phyloP scores from a whole-genome alignment of 2,888 invertebrate genomes.

The Acanthopleura granulata region DNA sequence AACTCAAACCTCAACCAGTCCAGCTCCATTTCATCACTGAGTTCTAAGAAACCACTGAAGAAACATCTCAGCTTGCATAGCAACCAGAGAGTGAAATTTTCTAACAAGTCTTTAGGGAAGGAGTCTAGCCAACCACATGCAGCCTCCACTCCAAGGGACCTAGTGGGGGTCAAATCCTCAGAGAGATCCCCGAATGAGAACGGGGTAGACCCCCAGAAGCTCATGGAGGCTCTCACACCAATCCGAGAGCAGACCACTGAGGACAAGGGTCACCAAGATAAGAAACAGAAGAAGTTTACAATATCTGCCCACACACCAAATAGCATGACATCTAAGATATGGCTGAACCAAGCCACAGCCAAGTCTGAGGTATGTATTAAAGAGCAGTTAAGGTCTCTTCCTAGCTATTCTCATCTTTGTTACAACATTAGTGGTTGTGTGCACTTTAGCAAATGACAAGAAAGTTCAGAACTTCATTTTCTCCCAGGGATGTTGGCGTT shows the following conservation, averaged over 20 bases:
- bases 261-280: slow-evolving; percentile 32
- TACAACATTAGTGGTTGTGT: too few species aligned
- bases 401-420: too few species aligned
- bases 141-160: neutral
- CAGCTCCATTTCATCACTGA: slow-evolving; percentile 49
- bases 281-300: too few species aligned
- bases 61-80: neutral
- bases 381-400: too few species aligned
- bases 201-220: slow-evolving; percentile 41
- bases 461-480: too few species aligned
- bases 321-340: too few species aligned
- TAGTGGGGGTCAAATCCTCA: neutral
- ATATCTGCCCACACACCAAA: too few species aligned
- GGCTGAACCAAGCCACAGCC: too few species aligned
- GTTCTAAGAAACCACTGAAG: neutral
- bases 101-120: neutral
- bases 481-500: too few species aligned
- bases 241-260: slow-evolving; percentile 54
- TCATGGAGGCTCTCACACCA: slow-evolving; percentile 51
- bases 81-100: neutral
- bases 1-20: slow-evolving; percentile 50
- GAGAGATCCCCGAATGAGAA: slow-evolving; percentile 8
- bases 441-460: too few species aligned
- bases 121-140: neutral
- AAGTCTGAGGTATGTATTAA: too few species aligned